phyloP scores from a whole-genome alignment of 2,888 invertebrate genomes.

The Branchinecta sandiegonensis region DNA sequence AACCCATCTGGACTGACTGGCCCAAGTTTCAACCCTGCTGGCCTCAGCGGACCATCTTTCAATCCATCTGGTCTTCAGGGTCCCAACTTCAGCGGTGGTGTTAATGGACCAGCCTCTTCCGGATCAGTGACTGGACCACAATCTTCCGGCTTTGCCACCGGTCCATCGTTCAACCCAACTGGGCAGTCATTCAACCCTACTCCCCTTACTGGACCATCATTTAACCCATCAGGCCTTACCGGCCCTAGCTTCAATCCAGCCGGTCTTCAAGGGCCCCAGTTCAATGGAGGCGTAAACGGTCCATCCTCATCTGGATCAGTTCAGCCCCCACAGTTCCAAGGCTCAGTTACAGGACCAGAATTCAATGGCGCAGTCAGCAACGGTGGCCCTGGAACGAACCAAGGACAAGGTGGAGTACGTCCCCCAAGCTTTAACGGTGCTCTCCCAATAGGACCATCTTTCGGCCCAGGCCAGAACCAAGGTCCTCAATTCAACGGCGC shows the following conservation, averaged over 20 bases:
- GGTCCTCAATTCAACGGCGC: neutral
- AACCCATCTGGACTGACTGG: neutral
- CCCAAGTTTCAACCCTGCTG: neutral
- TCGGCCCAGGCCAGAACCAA: neutral
- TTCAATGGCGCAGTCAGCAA: neutral
- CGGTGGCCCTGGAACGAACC: neutral
- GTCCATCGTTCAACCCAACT: neutral
- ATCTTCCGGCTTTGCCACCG: neutral
- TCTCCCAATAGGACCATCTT: neutral
- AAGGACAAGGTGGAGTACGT: neutral
- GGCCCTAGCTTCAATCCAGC: neutral
- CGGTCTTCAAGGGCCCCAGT: neutral
- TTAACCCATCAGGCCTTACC: neutral
- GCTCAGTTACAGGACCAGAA: slow-evolving; percentile 9
- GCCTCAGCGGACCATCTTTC: neutral
- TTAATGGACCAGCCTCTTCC: neutral
- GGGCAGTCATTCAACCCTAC: neutral
- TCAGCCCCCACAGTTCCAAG: neutral
- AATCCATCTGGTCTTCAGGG: neutral
- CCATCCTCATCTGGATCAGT: slow-evolving; percentile 3
- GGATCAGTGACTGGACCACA: neutral
- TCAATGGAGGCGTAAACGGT: neutral
- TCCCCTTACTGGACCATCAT: neutral
- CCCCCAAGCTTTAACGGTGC: neutral
- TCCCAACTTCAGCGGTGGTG: neutral